Evolutionary conservation across 2,113 vertebrate genomes (phyloP).

Genomic region (Amphilophus citrinellus): DNA sequence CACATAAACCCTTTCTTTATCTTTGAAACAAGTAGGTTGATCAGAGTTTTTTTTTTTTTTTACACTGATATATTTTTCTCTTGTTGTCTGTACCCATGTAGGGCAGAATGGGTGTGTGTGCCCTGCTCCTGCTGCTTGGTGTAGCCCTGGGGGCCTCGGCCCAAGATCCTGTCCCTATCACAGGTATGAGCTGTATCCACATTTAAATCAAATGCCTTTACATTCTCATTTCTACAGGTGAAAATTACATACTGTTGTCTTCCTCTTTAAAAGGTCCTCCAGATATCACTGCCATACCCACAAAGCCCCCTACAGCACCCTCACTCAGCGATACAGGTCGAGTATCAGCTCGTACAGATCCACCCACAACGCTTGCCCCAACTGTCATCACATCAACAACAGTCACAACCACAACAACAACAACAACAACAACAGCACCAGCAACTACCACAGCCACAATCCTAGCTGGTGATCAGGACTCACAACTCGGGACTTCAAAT

Average conservation of each 20-base stretch:
- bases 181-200: constrained; percentile 77
- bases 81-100: constrained; percentile 60
- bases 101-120: constrained; percentile 94
- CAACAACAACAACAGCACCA: background rate
- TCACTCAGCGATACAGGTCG: constrained; percentile 41
- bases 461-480: constrained; percentile 7
- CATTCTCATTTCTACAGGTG: background rate
- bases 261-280: constrained; percentile 54
- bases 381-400: background rate
- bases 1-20: constrained; percentile 12
- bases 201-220: background rate
- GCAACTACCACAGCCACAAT: background rate
- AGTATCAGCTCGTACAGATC: constrained; percentile 2
- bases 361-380: constrained; percentile 18
- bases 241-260: background rate
- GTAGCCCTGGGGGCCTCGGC: constrained; percentile 81
- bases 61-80: background rate
- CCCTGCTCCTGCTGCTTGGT: constrained; percentile 88
- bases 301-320: constrained; percentile 22
- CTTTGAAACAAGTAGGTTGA: background rate
- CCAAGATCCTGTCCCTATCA: constrained; percentile 69
- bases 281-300: constrained; percentile 53
- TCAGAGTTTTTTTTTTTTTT: background rate
- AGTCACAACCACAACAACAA: background rate
- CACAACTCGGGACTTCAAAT: constrained; percentile 4